Base-by-base conservation (phyloP, 2,113 vertebrate genomes). In the Anoura caudifer region DNA sequence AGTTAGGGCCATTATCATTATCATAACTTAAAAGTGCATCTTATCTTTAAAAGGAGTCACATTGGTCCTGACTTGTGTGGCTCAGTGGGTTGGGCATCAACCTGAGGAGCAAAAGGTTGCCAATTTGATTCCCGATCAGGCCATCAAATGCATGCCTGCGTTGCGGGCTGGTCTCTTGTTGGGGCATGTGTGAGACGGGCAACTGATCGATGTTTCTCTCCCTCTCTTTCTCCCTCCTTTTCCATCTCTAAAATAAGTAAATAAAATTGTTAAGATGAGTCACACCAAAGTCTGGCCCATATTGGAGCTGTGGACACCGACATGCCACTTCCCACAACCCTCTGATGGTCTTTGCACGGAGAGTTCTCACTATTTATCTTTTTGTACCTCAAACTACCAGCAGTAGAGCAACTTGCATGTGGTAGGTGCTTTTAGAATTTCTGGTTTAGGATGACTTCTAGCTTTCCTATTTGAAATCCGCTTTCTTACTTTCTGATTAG, bases 391-490 rank as follows among this genome's bases (percentile, higher is more conserved):
- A 47, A 47, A 79, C 3, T 26, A 15, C 14, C 22, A 33, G 16
- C 79, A 77, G 38, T 59, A 77, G 77, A 70, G 20, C 33, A 56
- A 70, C 43, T 83, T 76, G 31, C 87, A 76, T 7, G 8, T 45
- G 26, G 38, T 16, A 76, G 11, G 33, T 85, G 45, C 89, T 56
- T 77, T 67, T 22, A 38, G 79, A 91, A 69, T 54, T 56, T 16
- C 45, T 41, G 24, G 13, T 4, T 80, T 72, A 54, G 31, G 72
- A n/a, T 77, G 65, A 17, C 2, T 7, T 63, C 81, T 76, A 1
- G 45, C 72, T 91, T 85, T 76, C 77, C 45, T 87, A 16, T 19
- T 61, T 93, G 82, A 85, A 95, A 70, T 81, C 59, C 86, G 90
- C 41, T 82, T 85, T 70, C 28, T 70, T 31, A 45, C 72, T 33